These are phyloP conservation scores for Melanogrammus aeglefinus DNA, from an alignment of 2,797 vertebrate species.

Conservation along the genomic window DNA sequence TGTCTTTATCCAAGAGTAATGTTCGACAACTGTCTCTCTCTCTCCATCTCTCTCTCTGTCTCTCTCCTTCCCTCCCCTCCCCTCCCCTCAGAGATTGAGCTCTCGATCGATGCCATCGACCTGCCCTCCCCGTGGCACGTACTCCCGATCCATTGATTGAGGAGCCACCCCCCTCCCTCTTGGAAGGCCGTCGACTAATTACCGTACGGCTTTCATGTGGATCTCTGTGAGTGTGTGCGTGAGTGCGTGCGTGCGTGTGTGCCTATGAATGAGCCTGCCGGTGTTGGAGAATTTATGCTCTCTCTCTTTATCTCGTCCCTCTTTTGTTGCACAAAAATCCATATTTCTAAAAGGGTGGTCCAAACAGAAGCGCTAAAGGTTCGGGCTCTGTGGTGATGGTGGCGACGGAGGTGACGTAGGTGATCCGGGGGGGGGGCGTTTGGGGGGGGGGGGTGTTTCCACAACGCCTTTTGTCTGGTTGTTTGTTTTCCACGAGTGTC, in stretches of 20 bases:
- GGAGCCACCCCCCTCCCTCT: slow-evolving; percentile 1
- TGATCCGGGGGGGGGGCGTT: too few species aligned
- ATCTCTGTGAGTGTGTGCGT: background rate
- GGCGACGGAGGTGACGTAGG: too few species aligned
- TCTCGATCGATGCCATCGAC: slow-evolving; percentile 68
- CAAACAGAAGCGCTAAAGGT: slow-evolving; percentile 63
- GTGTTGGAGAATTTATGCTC: background rate
- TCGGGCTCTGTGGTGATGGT: slow-evolving; percentile 35
- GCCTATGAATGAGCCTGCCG: slow-evolving; percentile 10
- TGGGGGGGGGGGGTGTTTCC: background rate
- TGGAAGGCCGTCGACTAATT: slow-evolving; percentile 55
- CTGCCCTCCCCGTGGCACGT: slow-evolving; percentile 42
- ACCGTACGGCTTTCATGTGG: slow-evolving; percentile 52
- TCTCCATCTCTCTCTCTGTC: background rate
- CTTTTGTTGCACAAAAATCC: slow-evolving; percentile 45
- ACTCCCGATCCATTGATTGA: slow-evolving; percentile 49
- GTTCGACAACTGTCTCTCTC: background rate
- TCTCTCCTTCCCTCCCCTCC: slow-evolving; percentile 32
- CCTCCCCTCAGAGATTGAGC: slow-evolving; percentile 46
- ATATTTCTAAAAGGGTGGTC: slow-evolving; percentile 29
- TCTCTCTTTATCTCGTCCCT: slow-evolving; percentile 8
- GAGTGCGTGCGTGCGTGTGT: slow-evolving; percentile 22
- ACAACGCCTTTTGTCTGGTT: slow-evolving; percentile 49
- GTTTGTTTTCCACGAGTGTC: slow-evolving; percentile 58
- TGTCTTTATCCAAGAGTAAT: too few species aligned